Base-by-base conservation (phyloP, 23 tunicate species). In the Styela plicata region DNA sequence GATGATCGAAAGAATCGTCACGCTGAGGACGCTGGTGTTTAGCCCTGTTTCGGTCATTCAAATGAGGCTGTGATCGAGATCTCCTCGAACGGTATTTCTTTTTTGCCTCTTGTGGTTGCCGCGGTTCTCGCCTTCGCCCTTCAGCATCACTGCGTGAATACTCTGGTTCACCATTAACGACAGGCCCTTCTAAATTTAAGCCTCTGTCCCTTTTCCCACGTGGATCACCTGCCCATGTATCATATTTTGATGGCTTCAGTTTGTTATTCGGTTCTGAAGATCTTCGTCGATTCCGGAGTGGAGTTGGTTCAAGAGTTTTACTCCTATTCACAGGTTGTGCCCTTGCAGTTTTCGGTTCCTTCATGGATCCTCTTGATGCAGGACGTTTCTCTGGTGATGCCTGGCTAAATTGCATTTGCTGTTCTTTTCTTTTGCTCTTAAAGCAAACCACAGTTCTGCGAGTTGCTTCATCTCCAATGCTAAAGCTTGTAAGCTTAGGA, bases 371-470 rank as follows among this genome's bases (percentile, higher is more conserved):
- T 30, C 77, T 27, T 31, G 77, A 71, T 32, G 77, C 7, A 31
- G 77, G 35, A 3, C 77, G 32, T 30, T 30, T 31, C 17, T 30
- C 37, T 26, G 34, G 77, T 28, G 77, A 34, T 3, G 34, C 29
- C 24, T 31, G 37, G 5, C 37, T 36, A 32, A 21, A n/a, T 29
- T 71, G 77, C 37, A 31, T 71, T 34, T 28, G 36, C 37, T 71
- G 77, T 32, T 71, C 77, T 32, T 71, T 71, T n/a, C 77, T 33
- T 17, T 71, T 71, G 35, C 77, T 71, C 29, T 71, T 91, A 74
- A 86, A 91, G 70, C 96, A 90, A n/a, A 90, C 96, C 24, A 90
- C 90, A 1, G 96, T 86, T 44, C 96, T 78, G 30, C 90, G 63
- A 74, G 63, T 83, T 10, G 36, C 61, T 2, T 90, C 90, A 90